These are phyloP conservation scores for Squalus acanthias DNA, from an alignment of 2,797 vertebrate genomes.

Conservation along the genomic window DNA sequence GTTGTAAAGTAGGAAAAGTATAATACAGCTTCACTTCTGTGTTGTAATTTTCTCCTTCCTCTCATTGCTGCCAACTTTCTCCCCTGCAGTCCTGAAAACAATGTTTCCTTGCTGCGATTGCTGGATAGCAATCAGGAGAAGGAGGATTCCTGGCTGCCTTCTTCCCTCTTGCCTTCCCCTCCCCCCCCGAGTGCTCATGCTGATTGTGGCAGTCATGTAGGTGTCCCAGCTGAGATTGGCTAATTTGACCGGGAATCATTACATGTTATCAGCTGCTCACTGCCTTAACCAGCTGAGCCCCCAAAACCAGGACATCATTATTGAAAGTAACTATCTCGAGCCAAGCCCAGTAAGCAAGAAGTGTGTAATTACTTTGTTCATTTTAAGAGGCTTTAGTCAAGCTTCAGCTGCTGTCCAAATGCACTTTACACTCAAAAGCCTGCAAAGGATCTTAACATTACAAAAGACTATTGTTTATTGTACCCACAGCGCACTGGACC, in stretches of 20 bases:
- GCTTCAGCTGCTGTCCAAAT: background rate
- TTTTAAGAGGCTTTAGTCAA: background rate
- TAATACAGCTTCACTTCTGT: background rate
- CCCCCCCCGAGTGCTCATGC: background rate
- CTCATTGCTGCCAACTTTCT: background rate
- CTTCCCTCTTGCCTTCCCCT: background rate
- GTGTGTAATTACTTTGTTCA: background rate
- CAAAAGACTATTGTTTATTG: background rate
- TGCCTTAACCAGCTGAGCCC: background rate
- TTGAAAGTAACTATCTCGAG: background rate
- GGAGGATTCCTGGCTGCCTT: background rate
- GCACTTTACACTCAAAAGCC: background rate
- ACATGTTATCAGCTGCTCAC: background rate
- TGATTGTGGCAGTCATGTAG: background rate
- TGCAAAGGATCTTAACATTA: background rate
- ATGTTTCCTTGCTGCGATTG: background rate
- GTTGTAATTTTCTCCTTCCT: background rate
- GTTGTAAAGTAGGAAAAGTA: background rate
- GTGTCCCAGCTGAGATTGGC: background rate
- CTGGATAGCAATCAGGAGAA: background rate
- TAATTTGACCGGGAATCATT: background rate
- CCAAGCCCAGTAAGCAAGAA: background rate
- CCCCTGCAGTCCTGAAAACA: background rate
- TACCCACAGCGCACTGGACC: background rate
- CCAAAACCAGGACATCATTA: background rate